Percentiles rank a stretch among this genome's conserved stretches.
Evolutionary conservation across 2,113 vertebrate species (phyloP).

Genomic region (Cygnus atratus): DNA sequence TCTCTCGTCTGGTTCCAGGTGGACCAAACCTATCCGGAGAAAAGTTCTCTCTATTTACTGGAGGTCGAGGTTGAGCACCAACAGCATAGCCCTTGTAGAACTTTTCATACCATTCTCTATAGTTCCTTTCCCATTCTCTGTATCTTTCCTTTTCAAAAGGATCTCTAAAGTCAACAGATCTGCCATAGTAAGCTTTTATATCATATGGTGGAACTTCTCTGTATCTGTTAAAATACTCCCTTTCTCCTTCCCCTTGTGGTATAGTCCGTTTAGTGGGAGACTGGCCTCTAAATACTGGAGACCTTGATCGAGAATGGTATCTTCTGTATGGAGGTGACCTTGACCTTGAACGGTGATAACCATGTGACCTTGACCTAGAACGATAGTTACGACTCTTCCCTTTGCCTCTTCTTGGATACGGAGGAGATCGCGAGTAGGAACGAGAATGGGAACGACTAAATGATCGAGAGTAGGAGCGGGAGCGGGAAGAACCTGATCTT

Average conservation of each 20-base stretch:
- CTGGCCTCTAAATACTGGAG: constrained; percentile 82
- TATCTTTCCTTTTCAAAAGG: constrained; percentile 88
- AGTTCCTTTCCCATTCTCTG: constrained; percentile 90
- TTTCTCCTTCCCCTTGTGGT: constrained; percentile 78
- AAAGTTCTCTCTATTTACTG: constrained; percentile 78
- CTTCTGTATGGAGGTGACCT: constrained; percentile 86
- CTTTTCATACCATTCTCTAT: constrained; percentile 94
- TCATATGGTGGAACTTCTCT: constrained; percentile 87
- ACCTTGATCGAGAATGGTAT: constrained; percentile 86
- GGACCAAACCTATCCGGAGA: constrained; percentile 80
- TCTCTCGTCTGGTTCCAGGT: constrained; percentile 78
- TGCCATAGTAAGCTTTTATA: constrained; percentile 83
- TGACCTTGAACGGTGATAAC: constrained; percentile 88
- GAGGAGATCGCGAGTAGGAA: constrained; percentile 86
- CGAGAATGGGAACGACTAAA: constrained; percentile 91
- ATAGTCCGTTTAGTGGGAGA: constrained; percentile 87
- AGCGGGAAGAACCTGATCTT: constrained; percentile 85
- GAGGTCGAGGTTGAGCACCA: constrained; percentile 78
- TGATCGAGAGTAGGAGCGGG: constrained; percentile 87
- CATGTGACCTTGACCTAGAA: constrained; percentile 85
- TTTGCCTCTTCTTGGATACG: constrained; percentile 79
- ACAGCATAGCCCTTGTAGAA: constrained; percentile 87
- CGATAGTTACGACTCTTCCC: constrained; percentile 85
- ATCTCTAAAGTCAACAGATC: constrained; percentile 82
- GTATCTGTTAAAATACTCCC: constrained; percentile 82